Evolutionary conservation across 2,888 invertebrate genomes (phyloP).

Genomic region (Tenthredo livida): DNA sequence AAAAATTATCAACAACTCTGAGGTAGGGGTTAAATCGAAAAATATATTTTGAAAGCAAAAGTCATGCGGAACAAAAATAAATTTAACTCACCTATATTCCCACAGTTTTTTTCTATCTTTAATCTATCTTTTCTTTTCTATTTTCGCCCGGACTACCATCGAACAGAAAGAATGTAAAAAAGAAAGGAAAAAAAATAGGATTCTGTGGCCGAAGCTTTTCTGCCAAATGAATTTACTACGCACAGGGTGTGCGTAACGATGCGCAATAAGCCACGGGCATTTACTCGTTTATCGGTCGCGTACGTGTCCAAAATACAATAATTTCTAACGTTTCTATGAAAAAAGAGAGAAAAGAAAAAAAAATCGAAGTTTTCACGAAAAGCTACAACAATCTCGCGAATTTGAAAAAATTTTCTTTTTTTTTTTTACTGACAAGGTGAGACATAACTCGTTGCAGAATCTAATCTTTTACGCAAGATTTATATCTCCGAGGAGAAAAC

Average conservation of each 20-base stretch:
- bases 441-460: not conserved
- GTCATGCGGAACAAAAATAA: not conserved
- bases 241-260: constrained; percentile 53
- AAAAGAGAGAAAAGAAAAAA: not conserved
- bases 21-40: not conserved
- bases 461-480: not conserved
- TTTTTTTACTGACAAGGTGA: not conserved
- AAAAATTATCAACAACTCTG: not conserved
- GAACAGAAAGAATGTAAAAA: not conserved
- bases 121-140: not conserved
- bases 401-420: not conserved
- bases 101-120: not conserved
- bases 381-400: not conserved
- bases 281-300: constrained; percentile 38
- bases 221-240: constrained; percentile 39
- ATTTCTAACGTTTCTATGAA: constrained; percentile 16
- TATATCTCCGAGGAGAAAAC: not conserved
- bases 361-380: not conserved
- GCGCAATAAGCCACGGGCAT: constrained; percentile 46
- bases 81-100: not conserved
- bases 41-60: not conserved
- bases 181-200: not conserved
- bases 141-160: not conserved
- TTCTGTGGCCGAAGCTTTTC: not conserved
- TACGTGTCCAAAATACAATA: constrained; percentile 25